Base-by-base conservation (phyloP, 2,888 invertebrate species). In the Acholoe squamosa region DNA sequence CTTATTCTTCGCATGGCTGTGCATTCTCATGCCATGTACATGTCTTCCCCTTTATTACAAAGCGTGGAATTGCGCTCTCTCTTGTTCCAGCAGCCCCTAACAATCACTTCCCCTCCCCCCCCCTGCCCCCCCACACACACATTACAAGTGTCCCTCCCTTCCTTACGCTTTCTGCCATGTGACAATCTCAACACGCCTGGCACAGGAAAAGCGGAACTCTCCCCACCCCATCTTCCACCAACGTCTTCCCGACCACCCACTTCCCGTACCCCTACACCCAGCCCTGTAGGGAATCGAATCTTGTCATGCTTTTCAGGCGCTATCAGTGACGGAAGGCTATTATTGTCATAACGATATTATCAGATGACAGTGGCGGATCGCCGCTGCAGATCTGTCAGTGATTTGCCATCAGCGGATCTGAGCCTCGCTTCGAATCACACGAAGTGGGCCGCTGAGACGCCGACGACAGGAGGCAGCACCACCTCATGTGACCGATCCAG, bases 291-390 rank as follows among this genome's bases (percentile, higher is more conserved):
- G 84, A 19, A 84, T 84, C 43, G 51, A 51, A 51, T 84, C 86
- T 56, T 54, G 86, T 52, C 86, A 54, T 22, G 86, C 54, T 54
- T 28, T 52, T n/a, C 54, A 54, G 52, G 54, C 80, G 86, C 14
- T 86, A 86, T 86, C 86, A 54, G 25, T 52, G 86, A 86, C 86
- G 54, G 86, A 86, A 52, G 33, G 86, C 56, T 54, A 86, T 86
- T 86, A 86, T 86, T 86, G 86, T 54, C 86, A 86, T 56, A 86
- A 56, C 54, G 52, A 31, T 54, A 54, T 86, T 52, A 86, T 86
- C 86, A 86, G 86, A 86, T 86, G 51, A 86, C 56, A 7, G 43
- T 43, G 12, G 28, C 56, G 86, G 52, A 86, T 86, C 86, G 28
- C 1, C 54, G 31, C 28, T 43, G 43, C 86, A 22, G 86, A 86